Evolutionary conservation across 1,140 invertebrate genomes (phyloP), one percentile per base, ranked within the genome.

Genomic region (Portunus trituberculatus): DNA sequence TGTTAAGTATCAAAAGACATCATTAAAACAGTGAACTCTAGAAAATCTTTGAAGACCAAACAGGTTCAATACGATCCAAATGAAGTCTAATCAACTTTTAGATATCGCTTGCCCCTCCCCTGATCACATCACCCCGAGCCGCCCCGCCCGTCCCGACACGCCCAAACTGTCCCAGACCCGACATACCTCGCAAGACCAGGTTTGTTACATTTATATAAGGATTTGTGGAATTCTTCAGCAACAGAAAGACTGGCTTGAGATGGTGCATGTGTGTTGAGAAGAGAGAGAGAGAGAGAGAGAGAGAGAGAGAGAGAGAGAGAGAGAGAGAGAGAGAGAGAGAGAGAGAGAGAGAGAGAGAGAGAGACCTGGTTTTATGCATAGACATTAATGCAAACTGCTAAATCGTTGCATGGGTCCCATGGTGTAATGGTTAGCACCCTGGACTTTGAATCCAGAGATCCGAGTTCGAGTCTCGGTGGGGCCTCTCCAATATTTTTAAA

Each of bases 381-480:
- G 1, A 39, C 6, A 39, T 39, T 6, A 39, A 39, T 39, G 39
- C 39, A 39, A 39, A 39, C 39, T 2, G 1, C 39, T 39, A 6
- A 2, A 1, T 39, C 39, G 39, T 59, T 59, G 10, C 83, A 88
- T 3, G 31, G 86, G 86, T 88, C 86, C 86, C 86, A 88, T 45
- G 86, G 86, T 88, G 86, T 45, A 88, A 88, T 88, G 86, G 86
- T 88, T 88, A 88, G 32, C 86, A 88, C 86, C 32, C 32, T 88
- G 86, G 86, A 25, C 86, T 88, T 39, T 88, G 86, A 88, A 88
- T 88, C 86, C 86, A 88, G 32, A 31, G 4, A 88, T 88, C 86
- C 86, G 86, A 88, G 86, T 88, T 88, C 86, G 86, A 88, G 86
- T 88, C 86, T 88, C 86, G 86, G 86, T 88, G 86, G 86, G 86